A percentile compares a stretch with the other conserved stretches of the same genome.
phyloP scores from a whole-genome alignment of 2,113 vertebrate species.

The Varanus komodoensis region DNA sequence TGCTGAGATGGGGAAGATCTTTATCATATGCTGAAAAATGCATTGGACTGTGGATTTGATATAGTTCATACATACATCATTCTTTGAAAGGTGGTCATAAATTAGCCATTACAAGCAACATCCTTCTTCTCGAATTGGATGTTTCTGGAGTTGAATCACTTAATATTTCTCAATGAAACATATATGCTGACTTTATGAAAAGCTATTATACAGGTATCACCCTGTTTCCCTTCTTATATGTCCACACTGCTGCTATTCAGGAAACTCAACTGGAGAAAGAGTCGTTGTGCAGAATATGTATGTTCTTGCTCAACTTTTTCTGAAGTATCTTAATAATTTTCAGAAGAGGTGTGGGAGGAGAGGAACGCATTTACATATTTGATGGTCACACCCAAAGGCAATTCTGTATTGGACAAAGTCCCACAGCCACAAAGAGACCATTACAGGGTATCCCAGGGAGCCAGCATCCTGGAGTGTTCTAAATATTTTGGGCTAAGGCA shows the following conservation, averaged over 20 bases:
- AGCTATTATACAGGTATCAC: background rate
- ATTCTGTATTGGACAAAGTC: background rate
- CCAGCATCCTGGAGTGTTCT: too few relatives aligned
- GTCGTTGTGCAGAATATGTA: background rate
- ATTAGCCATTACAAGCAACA: slow-evolving; percentile 21
- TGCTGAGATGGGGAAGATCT: slow-evolving; percentile 38
- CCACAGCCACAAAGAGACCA: background rate
- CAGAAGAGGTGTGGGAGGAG: background rate
- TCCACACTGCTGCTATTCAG: slow-evolving; percentile 14
- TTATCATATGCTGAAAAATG: background rate
- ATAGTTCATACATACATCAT: slow-evolving; percentile 15
- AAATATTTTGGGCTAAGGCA: too few relatives aligned
- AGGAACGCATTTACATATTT: background rate
- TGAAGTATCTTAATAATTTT: background rate
- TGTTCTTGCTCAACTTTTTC: slow-evolving; percentile 44
- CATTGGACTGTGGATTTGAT: slow-evolving; percentile 25
- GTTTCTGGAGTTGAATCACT: background rate
- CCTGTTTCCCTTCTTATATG: background rate
- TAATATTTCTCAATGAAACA: slow-evolving; percentile 42
- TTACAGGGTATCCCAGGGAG: background rate
- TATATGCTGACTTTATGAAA: slow-evolving; percentile 2
- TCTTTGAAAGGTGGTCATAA: slow-evolving; percentile 37
- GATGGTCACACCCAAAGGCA: background rate
- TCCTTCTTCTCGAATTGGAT: slow-evolving; percentile 36
- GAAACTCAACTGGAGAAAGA: slow-evolving; percentile 7